Evolutionary conservation across 2,888 invertebrate species (phyloP), one percentile per base, ranked within the genome.

Genomic region (Nemoura dubitans): DNA sequence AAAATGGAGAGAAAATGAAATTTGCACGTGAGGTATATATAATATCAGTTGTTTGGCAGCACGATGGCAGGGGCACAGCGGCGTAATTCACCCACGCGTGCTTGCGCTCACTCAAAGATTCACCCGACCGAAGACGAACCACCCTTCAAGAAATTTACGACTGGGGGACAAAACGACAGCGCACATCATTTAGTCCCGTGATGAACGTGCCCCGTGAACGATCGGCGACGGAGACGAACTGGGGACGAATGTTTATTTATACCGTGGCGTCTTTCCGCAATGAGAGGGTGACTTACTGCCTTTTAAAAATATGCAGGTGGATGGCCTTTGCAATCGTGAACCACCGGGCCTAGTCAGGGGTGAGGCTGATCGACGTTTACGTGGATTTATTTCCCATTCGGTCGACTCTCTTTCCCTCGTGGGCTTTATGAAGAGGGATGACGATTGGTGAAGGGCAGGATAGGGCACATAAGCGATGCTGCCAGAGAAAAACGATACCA

Each of bases 341-440:
- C 59, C 21, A 59, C 59, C 14, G 59, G 16, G 10, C 10, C 59
- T 21, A 59, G 10, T 36, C 59, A 21, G 59, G 59, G 59, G 59
- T 21, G 59, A 59, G 6, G 16, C 59, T 59, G 59, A 59, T 59
- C 59, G 59, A 59, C 59, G 59, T 59, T 59, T 59, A 59, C 59
- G 21, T 2, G 59, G 59, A 59, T 59, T 59, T 59, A 59, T 14
- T 59, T 36, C 36, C 10, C 59, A 7, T 59, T 59, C 59, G 59
- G 21, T 21, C 2, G 59, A 59, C 59, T 21, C 36, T 59, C 59
- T 7, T 14, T 21, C 36, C 14, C 59, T 7, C 10, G 59, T 7
- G 59, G 59, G 59, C 59, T 59, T 59, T 59, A 59, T 59, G 59
- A 59, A 59, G 59, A 59, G 59, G 59, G 59, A 59, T 59, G 59